Base-by-base conservation (phyloP, 2,113 vertebrate genomes). In the Dipodomys merriami region DNA sequence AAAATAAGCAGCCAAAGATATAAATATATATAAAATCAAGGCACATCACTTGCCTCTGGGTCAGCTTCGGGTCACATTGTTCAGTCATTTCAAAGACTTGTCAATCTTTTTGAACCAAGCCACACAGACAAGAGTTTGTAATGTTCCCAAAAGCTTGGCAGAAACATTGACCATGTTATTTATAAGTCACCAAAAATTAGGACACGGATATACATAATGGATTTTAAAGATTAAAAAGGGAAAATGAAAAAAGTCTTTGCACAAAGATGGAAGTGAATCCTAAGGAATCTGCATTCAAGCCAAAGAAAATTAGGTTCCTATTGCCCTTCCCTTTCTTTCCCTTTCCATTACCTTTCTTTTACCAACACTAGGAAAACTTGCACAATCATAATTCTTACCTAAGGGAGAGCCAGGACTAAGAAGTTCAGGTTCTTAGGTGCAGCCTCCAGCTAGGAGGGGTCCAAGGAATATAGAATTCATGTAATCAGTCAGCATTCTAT, bases 31-130 rank as follows among this genome's bases (percentile, higher is more conserved):
- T 25, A 33, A 79, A 85, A 93, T 67, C 9, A 39, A 88, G 27
- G 30, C 44, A 18, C 11, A 29, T 79, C 30, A 60, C 4, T 57
- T 77, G 16, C 25, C 80, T 35, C 29, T 86, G 30, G 8, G 18
- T 62, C 35, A 11, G 49, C 8, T 57, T 79, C 33, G 53, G 27
- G 46, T 68, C 71, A 93, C 65, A n/a, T 85, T 88, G 25, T 77
- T 80, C 22, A 79, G 67, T 71, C 49, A 78, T 81, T 93, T 91
- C 15, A 86, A 95, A 91, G 76, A 76, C 13, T 64, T 53, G 46
- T 46, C 27, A 69, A 7, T n/a, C 44, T 74, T 85, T 92, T 86
- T 92, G 6, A 35, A 30, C 62, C 69, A 91, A 85, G 25, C 16
- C 57, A 81, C 33, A 72, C 1, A 62, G 33, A 44, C 64, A 91